Evolutionary conservation across 2,888 invertebrate genomes (phyloP).

Genomic region (Brachypterus glaber): DNA sequence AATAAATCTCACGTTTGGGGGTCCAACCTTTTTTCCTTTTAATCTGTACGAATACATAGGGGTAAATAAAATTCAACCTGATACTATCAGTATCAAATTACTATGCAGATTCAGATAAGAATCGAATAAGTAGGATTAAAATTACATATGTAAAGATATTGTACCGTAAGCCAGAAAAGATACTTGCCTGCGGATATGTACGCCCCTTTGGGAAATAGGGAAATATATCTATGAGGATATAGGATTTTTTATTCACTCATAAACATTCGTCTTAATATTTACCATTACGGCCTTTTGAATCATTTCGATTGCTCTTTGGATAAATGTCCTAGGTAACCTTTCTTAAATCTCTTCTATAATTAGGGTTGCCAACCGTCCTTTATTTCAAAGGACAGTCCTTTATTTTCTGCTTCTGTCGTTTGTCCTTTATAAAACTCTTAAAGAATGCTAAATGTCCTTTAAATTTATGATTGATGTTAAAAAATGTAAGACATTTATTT

Average conservation of each 20-base stretch:
- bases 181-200: conserved; percentile 29
- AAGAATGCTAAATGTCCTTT: too few species aligned
- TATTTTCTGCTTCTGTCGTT: too few species aligned
- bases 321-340: too few species aligned
- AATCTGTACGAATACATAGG: conserved; percentile 28
- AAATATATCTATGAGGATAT: too few species aligned
- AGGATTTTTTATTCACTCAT: too few species aligned
- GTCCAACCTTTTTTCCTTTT: conserved; percentile 26
- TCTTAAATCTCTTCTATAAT: too few species aligned
- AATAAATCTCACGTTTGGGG: conserved; percentile 26
- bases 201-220: conserved; percentile 33
- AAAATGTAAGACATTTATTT: too few species aligned
- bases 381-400: too few species aligned
- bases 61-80: conserved; percentile 32
- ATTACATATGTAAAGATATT: conserved; percentile 40
- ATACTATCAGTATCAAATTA: conserved; percentile 40
- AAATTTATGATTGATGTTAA: too few species aligned
- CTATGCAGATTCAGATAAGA: conserved; percentile 39
- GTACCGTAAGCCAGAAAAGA: conserved; percentile 29
- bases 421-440: too few species aligned
- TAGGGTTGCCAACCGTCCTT: too few species aligned
- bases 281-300: conserved; percentile 29
- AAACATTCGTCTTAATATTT: conserved; percentile 28
- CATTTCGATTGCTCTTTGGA: conserved; percentile 30
- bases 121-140: conserved; percentile 41